Conservation (phyloP, 1,140 invertebrate genomes). For the Drosophila truncata region DNA sequence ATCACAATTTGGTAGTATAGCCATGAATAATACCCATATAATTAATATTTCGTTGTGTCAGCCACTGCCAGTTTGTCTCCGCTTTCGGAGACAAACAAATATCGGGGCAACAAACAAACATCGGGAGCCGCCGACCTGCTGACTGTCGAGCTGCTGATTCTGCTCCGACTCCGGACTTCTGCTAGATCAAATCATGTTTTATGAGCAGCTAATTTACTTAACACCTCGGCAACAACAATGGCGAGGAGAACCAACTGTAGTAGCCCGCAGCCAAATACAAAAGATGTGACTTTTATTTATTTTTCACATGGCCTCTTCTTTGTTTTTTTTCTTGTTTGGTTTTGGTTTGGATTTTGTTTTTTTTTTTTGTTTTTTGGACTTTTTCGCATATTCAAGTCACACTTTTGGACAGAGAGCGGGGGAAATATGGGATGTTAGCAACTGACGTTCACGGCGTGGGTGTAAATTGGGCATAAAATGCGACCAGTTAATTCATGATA, state of each 20-base stretch:
- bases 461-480: conserved; percentile 76
- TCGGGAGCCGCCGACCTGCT: conserved; percentile 8
- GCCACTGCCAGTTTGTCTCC: conserved; percentile 76
- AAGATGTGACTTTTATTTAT: conserved; percentile 69
- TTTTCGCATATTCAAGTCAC: conserved; percentile 49
- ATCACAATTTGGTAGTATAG: background rate
- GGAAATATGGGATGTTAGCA: background rate
- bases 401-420: conserved; percentile 27
- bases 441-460: conserved; percentile 63
- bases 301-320: conserved; percentile 77
- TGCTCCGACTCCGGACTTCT: conserved; percentile 49
- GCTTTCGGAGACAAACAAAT: conserved; percentile 59
- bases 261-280: conserved; percentile 60
- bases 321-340: conserved; percentile 33
- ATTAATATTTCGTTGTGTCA: conserved; percentile 31
- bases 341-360: conserved; percentile 24
- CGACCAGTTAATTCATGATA: conserved; percentile 81
- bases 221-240: conserved; percentile 68
- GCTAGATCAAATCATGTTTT: conserved; percentile 81
- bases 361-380: conserved; percentile 19
- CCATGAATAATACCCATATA: conserved; percentile 28
- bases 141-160: conserved; percentile 40
- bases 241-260: conserved; percentile 54
- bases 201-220: conserved; percentile 84
- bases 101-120: conserved; percentile 41